Base-by-base conservation (phyloP, 2,113 vertebrate species). In the Mystacornis crossleyi region DNA sequence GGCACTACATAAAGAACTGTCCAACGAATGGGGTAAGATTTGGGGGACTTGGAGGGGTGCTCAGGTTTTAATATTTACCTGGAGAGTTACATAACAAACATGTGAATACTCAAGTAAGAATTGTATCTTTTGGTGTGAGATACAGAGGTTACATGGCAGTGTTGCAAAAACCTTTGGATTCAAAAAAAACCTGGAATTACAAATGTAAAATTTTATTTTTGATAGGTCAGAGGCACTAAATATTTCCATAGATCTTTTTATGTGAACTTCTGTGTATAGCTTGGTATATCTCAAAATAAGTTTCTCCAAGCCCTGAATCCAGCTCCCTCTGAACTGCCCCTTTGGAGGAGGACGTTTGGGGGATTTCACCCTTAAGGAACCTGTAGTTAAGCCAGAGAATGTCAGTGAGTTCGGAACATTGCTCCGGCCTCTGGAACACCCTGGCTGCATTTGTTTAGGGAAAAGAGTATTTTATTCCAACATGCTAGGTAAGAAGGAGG, bases 1-100 rank as follows among this genome's bases (percentile, higher is more conserved):
- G 99, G 79, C 99, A 99, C 97, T 99, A 99, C 94, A 99, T 99
- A 97, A 99, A 99, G 97, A 99, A 99, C 97, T 99, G 99, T 91
- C 99, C 99, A 36, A 98, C 98, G 17, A 99, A 98, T 40, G 98
- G 98, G 98, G 99, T 99, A 98, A 99, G 99, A 67, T 24, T n/a
- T 8, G 38, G 19, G 29, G 45, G 18, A 7, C 18, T 24, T 34
- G 7, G 16, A 28, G 9, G 8, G 8, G 16, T 65, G 8, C 40
- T 86, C 51, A 4, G 7, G 2, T 48, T 87, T 51, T 45, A 3
- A 5, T 23, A 47, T 86, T 51, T 57, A 12, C 26, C 8, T 36
- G 36, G 23, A 18, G 34, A 43, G 12, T 78, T 74, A 10, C 5
- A 3, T 73, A 29, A 28, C 17, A 53, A 71, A 38, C 2, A 8